Conservation (phyloP, 2,888 invertebrate genomes). For the Strigamia maritima region DNA sequence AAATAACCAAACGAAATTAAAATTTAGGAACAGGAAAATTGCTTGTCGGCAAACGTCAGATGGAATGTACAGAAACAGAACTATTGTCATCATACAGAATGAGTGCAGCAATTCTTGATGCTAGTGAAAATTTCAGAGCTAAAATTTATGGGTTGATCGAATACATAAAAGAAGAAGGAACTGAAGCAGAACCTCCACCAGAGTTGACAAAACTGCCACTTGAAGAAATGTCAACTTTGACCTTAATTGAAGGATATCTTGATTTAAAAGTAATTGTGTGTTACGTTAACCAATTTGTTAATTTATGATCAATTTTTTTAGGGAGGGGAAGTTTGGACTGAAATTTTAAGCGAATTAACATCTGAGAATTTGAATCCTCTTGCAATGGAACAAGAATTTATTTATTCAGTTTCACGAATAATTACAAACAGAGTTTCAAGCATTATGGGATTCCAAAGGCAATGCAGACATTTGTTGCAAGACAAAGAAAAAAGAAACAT, state of each 20-base stretch:
- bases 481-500: neutral
- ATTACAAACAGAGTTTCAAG: constrained; percentile 2
- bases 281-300: neutral
- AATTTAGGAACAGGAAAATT: neutral
- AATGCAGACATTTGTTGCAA: neutral
- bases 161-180: neutral
- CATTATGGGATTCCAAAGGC: constrained; percentile 11
- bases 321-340: constrained; percentile 28
- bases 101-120: neutral
- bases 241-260: constrained; percentile 25
- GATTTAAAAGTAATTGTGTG: neutral
- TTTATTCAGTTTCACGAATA: neutral
- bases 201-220: neutral
- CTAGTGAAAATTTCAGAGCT: neutral
- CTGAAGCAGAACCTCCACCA: neutral
- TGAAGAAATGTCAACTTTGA: constrained; percentile 12
- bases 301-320: neutral
- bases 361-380: neutral
- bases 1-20: neutral
- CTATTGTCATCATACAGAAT: neutral
- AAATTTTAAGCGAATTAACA: neutral
- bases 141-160: constrained; percentile 11
- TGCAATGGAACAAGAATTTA: neutral
- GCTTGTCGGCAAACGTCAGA: neutral
- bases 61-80: neutral